phyloP scores from a whole-genome alignment of 2,888 invertebrate species.

The Slavum lentiscoides region DNA sequence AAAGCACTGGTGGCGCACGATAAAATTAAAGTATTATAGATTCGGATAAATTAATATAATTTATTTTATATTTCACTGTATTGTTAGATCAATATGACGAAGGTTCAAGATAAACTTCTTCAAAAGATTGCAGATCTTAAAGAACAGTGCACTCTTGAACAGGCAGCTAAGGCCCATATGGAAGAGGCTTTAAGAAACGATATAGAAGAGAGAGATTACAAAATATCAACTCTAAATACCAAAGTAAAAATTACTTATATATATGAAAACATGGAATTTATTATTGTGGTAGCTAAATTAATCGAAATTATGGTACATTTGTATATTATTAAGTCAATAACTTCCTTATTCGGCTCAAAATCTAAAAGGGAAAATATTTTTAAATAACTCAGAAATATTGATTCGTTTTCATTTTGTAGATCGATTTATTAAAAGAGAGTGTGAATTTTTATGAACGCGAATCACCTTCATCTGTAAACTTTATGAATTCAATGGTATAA shows the following conservation, averaged over 20 bases:
- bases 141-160: constrained; percentile 86
- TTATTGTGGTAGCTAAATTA: background rate
- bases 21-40: constrained; percentile 70
- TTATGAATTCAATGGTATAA: constrained; percentile 20
- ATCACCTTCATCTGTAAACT: background rate
- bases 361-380: no score
- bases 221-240: constrained; percentile 80
- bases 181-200: constrained; percentile 83
- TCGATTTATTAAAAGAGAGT: constrained; percentile 32
- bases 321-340: background rate
- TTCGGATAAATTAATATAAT: constrained; percentile 54
- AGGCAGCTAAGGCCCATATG: constrained; percentile 82
- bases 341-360: background rate
- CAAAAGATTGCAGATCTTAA: constrained; percentile 82
- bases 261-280: no score
- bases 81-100: constrained; percentile 74
- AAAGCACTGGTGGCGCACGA: constrained; percentile 78
- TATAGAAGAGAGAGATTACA: constrained; percentile 85
- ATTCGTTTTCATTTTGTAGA: constrained; percentile 13
- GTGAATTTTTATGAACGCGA: constrained; percentile 11
- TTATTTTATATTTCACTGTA: background rate
- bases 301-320: background rate
- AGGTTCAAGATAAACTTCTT: constrained; percentile 85
- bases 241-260: constrained; percentile 62
- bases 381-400: background rate